Base-by-base conservation (phyloP, 2,888 invertebrate species). In the Copidosoma aretas region DNA sequence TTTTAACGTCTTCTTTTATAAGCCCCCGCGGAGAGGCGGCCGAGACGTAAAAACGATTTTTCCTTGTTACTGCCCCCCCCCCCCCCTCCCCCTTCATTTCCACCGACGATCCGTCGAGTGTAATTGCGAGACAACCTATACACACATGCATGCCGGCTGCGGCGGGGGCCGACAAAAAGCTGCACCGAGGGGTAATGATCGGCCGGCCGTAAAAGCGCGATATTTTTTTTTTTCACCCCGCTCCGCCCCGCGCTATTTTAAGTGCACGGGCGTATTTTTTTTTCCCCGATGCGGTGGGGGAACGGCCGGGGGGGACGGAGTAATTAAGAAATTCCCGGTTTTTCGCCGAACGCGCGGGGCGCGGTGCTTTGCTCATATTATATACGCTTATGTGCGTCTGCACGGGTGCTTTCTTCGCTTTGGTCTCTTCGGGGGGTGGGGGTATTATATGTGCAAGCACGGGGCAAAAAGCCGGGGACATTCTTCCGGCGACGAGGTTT, bases 261-360 rank as follows among this genome's bases (percentile, higher is more conserved):
- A 56, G 60, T 60, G 49, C n/a, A 17, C 22, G 60, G n/a, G n/a
- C n/a, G n/a, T n/a, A n/a, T n/a, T n/a, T n/a, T n/a, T 67, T 67
- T 67, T 67, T 62, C 52, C 32, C 32, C 46, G 53, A 22, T 43
- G 22, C 52, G 41, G n/a, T n/a, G n/a, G n/a, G n/a, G n/a, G n/a
- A n/a, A n/a, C n/a, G n/a, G n/a, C n/a, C n/a, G n/a, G n/a, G n/a
- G n/a, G n/a, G n/a, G n/a, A 14, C 49, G 49, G 52, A 51, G 68
- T 64, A 64, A 68, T 68, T 68, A 68, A 68, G 64, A 68, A 68
- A 68, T 68, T 68, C 68, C 46, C 57, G 46, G 24, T 68, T 68
- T 61, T 68, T 68, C 68, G 53, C n/a, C 58, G 64, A 53, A 64
- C 58, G 43, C 17, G 12, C 43, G 2, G 12, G 2, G 3, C 3